Percentiles rank a stretch among this genome's conserved stretches.
These are phyloP conservation scores for Bombus pyrosoma DNA, from an alignment of 1,140 invertebrate species.

Conservation along the genomic window DNA sequence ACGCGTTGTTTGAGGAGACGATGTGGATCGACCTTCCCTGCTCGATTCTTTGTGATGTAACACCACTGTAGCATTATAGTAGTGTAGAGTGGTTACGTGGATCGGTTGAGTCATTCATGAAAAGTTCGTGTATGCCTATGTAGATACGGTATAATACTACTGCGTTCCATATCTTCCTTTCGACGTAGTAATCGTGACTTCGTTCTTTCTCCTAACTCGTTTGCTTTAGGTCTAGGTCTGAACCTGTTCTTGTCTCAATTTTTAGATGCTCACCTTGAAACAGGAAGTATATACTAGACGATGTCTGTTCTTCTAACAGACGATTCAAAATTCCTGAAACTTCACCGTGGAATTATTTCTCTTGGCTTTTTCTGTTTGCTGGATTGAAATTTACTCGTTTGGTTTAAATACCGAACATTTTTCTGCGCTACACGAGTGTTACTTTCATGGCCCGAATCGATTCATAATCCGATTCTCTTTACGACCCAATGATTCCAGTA, in stretches of 20 bases:
- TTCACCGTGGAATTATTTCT: no score
- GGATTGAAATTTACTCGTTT: no score
- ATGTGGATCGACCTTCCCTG: slow-evolving; percentile 2
- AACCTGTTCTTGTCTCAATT: neutral
- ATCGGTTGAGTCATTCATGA: slow-evolving; percentile 32
- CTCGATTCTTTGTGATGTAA: slow-evolving; percentile 29
- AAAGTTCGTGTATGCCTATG: neutral
- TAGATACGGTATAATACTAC: neutral
- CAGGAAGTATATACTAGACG: no score
- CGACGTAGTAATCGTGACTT: neutral
- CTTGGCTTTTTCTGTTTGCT: no score
- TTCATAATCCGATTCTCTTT: no score
- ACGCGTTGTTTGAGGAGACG: neutral
- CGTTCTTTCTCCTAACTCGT: neutral
- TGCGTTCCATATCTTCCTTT: neutral
- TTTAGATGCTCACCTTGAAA: neutral
- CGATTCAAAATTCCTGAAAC: no score
- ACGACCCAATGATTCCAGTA: no score
- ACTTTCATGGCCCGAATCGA: no score
- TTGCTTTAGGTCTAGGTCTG: neutral
- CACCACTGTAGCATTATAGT: neutral
- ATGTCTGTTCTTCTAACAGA: no score
- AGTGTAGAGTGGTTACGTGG: neutral
- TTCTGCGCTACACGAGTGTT: accelerated
- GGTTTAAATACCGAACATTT: no score